A percentile compares a stretch with the other conserved stretches of the same genome.
These are phyloP conservation scores for Darevskia nairensis DNA, from an alignment of 2,797 vertebrate genomes.

Conservation along the genomic window DNA sequence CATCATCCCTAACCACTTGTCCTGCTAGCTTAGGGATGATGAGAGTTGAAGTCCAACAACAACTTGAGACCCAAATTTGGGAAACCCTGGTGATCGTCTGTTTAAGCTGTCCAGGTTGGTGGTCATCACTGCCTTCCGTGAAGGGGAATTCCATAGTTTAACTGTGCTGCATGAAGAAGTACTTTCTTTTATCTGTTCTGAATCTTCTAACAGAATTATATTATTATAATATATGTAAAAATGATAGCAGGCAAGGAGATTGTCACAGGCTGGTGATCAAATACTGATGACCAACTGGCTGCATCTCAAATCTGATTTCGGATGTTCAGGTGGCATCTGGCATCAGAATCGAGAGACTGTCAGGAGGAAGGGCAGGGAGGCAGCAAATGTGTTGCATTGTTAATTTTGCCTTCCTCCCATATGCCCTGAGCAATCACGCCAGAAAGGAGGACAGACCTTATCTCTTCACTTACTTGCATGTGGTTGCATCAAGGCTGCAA, in stretches of 20 bases:
- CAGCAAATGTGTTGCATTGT: background rate
- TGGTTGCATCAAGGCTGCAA: background rate
- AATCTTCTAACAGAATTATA: background rate
- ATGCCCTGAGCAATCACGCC: slow-evolving; percentile 25
- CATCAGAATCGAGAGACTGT: background rate
- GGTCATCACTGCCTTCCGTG: no score
- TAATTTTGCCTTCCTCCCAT: slow-evolving; percentile 1
- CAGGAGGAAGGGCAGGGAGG: background rate
- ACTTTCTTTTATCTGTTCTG: no score
- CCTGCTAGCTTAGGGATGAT: no score
- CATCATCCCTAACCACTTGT: no score
- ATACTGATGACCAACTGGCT: background rate
- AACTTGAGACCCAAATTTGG: no score
- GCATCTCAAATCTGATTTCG: background rate
- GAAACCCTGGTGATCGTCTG: no score
- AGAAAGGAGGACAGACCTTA: slow-evolving; percentile 3
- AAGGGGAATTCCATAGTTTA: no score
- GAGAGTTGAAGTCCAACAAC: no score
- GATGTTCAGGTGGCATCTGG: background rate
- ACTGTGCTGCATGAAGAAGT: no score
- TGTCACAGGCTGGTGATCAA: background rate
- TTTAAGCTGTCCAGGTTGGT: no score
- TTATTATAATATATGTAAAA: background rate
- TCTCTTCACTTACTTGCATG: slow-evolving; percentile 13
- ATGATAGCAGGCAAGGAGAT: no score